Evolutionary conservation across 1,140 invertebrate genomes (phyloP), one percentile per base, ranked within the genome.

Genomic region (Campoletis sonorensis): DNA sequence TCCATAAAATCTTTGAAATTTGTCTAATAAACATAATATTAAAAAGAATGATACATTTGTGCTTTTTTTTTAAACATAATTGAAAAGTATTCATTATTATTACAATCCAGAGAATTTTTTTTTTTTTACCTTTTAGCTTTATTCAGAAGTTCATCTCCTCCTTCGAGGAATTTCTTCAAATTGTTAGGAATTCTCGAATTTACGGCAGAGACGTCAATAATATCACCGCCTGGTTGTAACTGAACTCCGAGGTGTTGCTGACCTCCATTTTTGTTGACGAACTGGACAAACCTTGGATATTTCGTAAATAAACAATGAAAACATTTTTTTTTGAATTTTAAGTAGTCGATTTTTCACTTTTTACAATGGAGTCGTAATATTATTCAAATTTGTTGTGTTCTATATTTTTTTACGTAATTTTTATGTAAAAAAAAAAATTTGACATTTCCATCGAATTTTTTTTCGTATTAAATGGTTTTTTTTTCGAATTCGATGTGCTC

Each of bases 191-290:
- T 93, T 21, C 92, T 89, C 1, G 92, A 92, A 85, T 94, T 93
- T 1, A 94, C 91, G 1, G 92, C 92, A 70, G 93, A 94, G 21
- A 95, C 91, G 76, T 93, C 93, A 16, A 94, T 92, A 78, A 95
- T 93, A 82, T 94, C 93, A 11, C 94, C 93, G 30, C 92, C 92
- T 16, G 15, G 89, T 87, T 23, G 92, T 87, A 1, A 94, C 80
- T 94, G 94, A 0, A 93, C 93, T 1, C 94, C 94, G n/a, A 94
- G 84, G 45, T 94, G 92, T 82, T 93, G 93, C 0, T 91, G 91
- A 0, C 93, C 93, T 0, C 90, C 90, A 81, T 87, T 89, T 84
- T 94, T 93, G 40, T 85, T 87, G 23, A 90, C 86, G 82, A 94
- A 94, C 77, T 94, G 94, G 30, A 94, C 93, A 82, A 93, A 94